Conservation (phyloP, 1,140 invertebrate genomes). For the Andricus grossulariae region DNA sequence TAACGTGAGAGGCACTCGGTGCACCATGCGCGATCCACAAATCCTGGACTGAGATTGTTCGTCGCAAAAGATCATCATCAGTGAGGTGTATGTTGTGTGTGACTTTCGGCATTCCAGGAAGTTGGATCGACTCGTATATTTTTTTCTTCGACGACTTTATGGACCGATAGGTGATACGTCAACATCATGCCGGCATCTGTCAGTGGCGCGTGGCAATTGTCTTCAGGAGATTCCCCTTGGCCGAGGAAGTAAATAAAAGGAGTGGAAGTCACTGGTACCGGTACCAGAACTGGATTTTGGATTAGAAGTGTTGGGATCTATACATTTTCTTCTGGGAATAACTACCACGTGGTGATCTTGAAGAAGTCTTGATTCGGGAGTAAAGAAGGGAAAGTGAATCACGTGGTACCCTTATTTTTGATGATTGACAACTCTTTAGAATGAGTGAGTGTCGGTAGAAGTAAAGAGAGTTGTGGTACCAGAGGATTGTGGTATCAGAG, state of each 20-base stretch:
- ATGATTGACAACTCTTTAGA: no score
- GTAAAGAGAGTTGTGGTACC: no score
- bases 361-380: no score
- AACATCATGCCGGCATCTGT: neutral
- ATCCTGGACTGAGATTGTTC: neutral
- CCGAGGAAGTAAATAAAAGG: neutral
- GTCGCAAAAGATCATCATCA: neutral
- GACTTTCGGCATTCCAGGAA: neutral
- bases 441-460: no score
- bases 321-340: no score
- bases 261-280: no score
- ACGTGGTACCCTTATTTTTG: no score
- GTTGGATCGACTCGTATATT: neutral
- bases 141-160: neutral
- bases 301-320: no score
- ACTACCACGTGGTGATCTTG: no score
- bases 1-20: conserved; percentile 53
- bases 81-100: neutral
- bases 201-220: neutral
- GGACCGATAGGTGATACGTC: neutral
- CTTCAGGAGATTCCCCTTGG: neutral
- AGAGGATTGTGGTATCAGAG: no score
- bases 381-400: no score
- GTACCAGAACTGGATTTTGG: no score
- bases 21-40: conserved; percentile 19